A percentile compares a stretch with the other conserved stretches of the same genome.
These are phyloP conservation scores for Glaucomys volans DNA, from an alignment of 2,113 vertebrate species.

Conservation along the genomic window DNA sequence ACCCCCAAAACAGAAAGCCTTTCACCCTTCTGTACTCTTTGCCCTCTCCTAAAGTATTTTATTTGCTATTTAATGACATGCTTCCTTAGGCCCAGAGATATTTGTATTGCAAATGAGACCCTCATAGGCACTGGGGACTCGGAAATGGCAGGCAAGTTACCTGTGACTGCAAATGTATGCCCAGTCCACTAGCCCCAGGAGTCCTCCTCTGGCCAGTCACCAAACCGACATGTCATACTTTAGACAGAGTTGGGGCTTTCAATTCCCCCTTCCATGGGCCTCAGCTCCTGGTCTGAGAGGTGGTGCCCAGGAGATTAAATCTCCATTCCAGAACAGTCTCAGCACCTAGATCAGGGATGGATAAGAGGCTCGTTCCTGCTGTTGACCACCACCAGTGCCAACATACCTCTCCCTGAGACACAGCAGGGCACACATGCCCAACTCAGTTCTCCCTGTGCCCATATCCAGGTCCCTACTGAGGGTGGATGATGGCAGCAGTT, in stretches of 20 bases:
- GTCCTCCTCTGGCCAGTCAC: background rate
- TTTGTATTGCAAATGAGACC: background rate
- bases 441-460: background rate
- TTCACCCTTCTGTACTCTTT: background rate
- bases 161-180: background rate
- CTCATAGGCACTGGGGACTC: background rate
- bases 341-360: background rate
- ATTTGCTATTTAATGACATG: background rate
- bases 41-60: background rate
- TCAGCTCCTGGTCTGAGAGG: too few species aligned
- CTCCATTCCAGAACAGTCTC: background rate
- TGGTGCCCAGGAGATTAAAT: too few species aligned
- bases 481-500: background rate
- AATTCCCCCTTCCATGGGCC: too few species aligned
- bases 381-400: background rate
- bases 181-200: background rate
- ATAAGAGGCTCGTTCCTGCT: background rate
- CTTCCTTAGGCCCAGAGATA: background rate
- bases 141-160: background rate
- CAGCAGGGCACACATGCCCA: background rate
- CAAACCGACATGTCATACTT: background rate
- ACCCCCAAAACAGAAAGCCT: background rate
- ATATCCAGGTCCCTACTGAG: background rate
- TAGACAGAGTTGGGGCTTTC: too few species aligned
- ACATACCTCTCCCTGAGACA: background rate